phyloP scores from a whole-genome alignment of 2,113 vertebrate genomes.

The Heterotilapia buettikoferi region DNA sequence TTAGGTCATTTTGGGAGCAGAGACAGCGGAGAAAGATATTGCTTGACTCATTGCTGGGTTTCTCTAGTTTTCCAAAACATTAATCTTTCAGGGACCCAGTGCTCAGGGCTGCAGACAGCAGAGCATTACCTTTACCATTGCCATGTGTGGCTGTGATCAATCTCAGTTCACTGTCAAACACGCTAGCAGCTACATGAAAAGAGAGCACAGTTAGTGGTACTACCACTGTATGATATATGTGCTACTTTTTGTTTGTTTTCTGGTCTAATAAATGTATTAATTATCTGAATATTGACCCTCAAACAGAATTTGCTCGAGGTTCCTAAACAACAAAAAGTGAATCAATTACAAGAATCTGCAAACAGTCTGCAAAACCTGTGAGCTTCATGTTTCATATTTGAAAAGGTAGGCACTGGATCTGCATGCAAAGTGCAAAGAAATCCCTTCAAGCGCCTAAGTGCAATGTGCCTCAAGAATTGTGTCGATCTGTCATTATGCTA shows the following conservation, averaged over 20 bases:
- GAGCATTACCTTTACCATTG: not conserved
- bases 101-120: not conserved
- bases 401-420: not conserved
- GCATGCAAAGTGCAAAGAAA: not conserved
- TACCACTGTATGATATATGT: not conserved
- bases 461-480: not conserved
- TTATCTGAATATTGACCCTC: not conserved
- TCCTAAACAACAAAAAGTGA: not conserved
- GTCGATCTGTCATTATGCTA: not conserved
- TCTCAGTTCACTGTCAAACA: not conserved
- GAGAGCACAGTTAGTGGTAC: not conserved
- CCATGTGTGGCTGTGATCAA: not conserved
- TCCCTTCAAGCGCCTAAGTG: not conserved
- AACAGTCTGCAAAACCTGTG: not conserved
- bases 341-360: not conserved
- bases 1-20: not conserved
- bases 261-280: not conserved
- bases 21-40: not conserved
- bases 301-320: not conserved
- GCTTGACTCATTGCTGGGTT: constrained; percentile 27
- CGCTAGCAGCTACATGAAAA: not conserved
- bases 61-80: constrained; percentile 4
- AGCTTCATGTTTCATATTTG: not conserved
- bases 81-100: constrained; percentile 23
- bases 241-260: not conserved